A percentile compares a stretch with the other conserved stretches of the same genome.
phyloP scores from a whole-genome alignment of 2,888 invertebrate genomes.

The Apotomis betuletana region DNA sequence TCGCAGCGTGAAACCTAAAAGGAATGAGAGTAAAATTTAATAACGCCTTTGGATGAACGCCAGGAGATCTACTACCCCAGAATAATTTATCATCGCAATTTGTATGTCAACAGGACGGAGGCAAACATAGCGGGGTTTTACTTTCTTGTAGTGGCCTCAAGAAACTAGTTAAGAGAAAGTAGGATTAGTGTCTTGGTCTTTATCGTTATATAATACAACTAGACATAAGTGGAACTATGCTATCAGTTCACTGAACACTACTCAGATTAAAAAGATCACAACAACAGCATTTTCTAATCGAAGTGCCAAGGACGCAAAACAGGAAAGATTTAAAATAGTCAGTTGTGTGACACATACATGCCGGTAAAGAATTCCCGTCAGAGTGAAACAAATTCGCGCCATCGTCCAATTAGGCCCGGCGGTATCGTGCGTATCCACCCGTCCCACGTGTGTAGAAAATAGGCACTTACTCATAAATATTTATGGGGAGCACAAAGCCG shows the following conservation, averaged over 20 bases:
- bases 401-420: constrained; percentile 75
- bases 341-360: constrained; percentile 47
- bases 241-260: constrained; percentile 18
- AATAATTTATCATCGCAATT: constrained; percentile 74
- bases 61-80: constrained; percentile 62
- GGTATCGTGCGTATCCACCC: constrained; percentile 79
- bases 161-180: constrained; percentile 83
- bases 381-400: constrained; percentile 75
- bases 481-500: constrained; percentile 76
- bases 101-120: constrained; percentile 82
- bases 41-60: constrained; percentile 38
- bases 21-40: constrained; percentile 36
- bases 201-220: constrained; percentile 71
- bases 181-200: constrained; percentile 76
- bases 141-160: constrained; percentile 81
- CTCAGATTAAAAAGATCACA: constrained; percentile 20
- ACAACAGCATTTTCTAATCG: constrained; percentile 21
- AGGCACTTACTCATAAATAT: constrained; percentile 81
- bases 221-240: constrained; percentile 18
- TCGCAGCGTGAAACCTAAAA: constrained; percentile 27
- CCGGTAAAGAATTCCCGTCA: constrained; percentile 62
- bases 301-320: constrained; percentile 32
- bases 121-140: constrained; percentile 81
- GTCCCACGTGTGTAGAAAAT: constrained; percentile 78
- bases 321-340: constrained; percentile 49